Evolutionary conservation across 2,797 vertebrate genomes (phyloP), one percentile per base, ranked within the genome.

Genomic region (Todus mexicanus): DNA sequence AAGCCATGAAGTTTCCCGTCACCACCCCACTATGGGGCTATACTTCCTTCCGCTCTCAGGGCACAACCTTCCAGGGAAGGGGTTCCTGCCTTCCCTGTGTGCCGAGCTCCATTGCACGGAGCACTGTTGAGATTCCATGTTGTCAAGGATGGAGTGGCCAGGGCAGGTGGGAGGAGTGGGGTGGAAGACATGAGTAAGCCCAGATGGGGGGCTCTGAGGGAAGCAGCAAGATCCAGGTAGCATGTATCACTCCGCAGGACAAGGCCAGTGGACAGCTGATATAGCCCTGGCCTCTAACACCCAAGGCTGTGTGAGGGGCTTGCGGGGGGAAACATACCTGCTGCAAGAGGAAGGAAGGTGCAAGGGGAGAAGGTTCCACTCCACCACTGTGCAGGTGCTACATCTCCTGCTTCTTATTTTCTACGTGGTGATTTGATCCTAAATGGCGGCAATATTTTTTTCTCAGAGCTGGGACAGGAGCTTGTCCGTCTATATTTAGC

Each of bases 151-250:
- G 0, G 3, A 15, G 12, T 1, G 9, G 25, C 20, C 19, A 15
- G 14, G 12, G 4, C 2, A 3, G 10, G 7, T 31, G 21, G 63
- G 60, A 71, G 15, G 15, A 31, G 14, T n/a, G 27, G 16, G 56
- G 61, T 19, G 40, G 25, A 23, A 9, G 16, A 23, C 9, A 1
- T 27, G 26, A 3, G 0, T 6, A 37, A 54, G 37, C 19, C 38
- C 25, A 45, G 54, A 42, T 37, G 15, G 4, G 20, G 10, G 4
- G 2, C 31, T 69, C 3, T 1, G 15, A 82, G 47, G 38, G 38
- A 80, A 31, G 12, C 0, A 0, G 35, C 0, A 1, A 75, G 16
- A 9, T 79, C 81, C 14, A 18, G 17, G 15, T 5, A 61, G 26
- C 4, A 2, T 5, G 5, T 20, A 7, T 27, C 54, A 6, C 33